These are phyloP conservation scores for Ranitomeya variabilis DNA, from an alignment of 2,113 vertebrate genomes.

Conservation along the genomic window DNA sequence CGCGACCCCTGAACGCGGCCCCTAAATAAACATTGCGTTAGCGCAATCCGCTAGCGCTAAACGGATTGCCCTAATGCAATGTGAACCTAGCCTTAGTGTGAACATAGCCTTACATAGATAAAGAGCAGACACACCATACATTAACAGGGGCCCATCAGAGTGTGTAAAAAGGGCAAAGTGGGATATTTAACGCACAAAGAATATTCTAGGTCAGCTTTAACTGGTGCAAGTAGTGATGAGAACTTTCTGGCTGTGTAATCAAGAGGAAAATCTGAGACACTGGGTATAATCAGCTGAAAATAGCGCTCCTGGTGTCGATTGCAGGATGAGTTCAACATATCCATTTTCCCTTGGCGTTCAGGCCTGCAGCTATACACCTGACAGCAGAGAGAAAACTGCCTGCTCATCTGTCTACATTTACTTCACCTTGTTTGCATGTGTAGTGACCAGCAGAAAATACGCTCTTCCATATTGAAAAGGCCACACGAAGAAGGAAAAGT, in stretches of 20 bases:
- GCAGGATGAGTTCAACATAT: conserved; percentile 32
- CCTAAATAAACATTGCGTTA: too few species aligned
- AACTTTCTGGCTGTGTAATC: conserved; percentile 13
- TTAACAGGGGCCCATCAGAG: background rate
- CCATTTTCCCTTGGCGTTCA: conserved; percentile 39
- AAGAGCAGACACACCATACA: background rate
- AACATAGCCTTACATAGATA: background rate
- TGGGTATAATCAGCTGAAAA: conserved; percentile 28
- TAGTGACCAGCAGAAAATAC: background rate
- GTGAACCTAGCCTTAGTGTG: too few species aligned
- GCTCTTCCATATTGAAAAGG: background rate
- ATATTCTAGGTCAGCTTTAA: background rate
- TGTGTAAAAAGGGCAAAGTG: background rate
- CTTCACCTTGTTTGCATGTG: conserved; percentile 24
- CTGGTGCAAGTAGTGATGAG: background rate
- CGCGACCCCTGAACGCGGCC: too few species aligned
- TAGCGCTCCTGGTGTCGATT: conserved; percentile 19
- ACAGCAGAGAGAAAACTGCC: background rate
- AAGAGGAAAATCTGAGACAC: conserved; percentile 19
- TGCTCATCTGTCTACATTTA: conserved; percentile 21
- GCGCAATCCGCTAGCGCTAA: too few species aligned
- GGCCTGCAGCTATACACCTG: background rate
- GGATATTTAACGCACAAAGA: background rate
- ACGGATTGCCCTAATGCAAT: too few species aligned
- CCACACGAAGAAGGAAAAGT: background rate